Evolutionary conservation across 2,888 invertebrate species (phyloP).

Genomic region (Heliconius sara): DNA sequence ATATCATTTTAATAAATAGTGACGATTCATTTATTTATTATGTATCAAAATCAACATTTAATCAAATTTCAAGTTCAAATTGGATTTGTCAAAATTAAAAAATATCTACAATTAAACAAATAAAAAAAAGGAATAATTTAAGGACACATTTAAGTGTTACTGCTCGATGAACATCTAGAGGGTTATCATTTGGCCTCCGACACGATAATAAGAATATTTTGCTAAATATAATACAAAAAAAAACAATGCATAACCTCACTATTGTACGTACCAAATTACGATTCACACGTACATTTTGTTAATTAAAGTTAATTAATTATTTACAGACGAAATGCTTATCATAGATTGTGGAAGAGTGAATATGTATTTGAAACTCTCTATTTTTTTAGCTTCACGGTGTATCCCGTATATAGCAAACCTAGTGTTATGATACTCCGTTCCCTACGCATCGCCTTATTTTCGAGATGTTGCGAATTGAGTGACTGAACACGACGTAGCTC

Average conservation of each 20-base stretch:
- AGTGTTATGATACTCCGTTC: not conserved
- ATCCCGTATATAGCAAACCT: not conserved
- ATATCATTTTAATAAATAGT: too few relatives aligned
- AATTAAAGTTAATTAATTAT: slow-evolving; percentile 33
- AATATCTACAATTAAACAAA: slow-evolving; percentile 16
- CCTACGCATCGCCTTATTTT: not conserved
- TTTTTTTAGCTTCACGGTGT: not conserved
- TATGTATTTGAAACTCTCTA: slow-evolving; percentile 3
- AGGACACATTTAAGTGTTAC: slow-evolving; percentile 41
- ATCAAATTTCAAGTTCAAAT: not conserved
- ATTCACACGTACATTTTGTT: slow-evolving; percentile 55
- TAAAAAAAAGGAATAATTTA: slow-evolving; percentile 33
- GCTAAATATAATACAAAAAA: slow-evolving; percentile 61
- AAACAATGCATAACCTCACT: slow-evolving; percentile 77
- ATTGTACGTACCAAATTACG: slow-evolving; percentile 66
- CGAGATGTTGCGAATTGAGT: too few relatives aligned
- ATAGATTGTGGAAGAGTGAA: not conserved
- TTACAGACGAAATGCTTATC: slow-evolving; percentile 1
- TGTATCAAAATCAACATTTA: not conserved
- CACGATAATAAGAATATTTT: slow-evolving; percentile 48
- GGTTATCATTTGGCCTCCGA: slow-evolving; percentile 46
- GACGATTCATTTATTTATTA: not conserved
- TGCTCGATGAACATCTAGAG: slow-evolving; percentile 49
- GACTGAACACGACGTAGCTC: too few relatives aligned
- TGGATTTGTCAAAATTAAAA: not conserved